Percentiles rank a stretch among this genome's conserved stretches.
Evolutionary conservation across 2,888 invertebrate genomes (phyloP).

Genomic region (Monoplex corrugatus): DNA sequence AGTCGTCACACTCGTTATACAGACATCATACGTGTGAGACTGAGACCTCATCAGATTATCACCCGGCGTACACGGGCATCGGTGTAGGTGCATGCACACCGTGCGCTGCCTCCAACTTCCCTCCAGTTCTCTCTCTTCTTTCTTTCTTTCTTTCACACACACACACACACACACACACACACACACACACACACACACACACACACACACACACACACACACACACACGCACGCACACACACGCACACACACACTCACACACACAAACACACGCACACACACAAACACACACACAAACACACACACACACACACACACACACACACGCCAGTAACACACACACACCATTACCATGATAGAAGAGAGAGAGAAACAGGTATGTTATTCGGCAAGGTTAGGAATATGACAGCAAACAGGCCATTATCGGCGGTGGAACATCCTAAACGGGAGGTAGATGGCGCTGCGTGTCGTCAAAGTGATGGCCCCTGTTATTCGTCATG

Average conservation of each 20-base stretch:
- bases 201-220: not conserved
- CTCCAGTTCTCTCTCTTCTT: not conserved
- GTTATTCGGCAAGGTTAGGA: not conserved
- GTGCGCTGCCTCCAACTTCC: too few species aligned
- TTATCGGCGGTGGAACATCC: not conserved
- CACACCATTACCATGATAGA: not conserved
- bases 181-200: not conserved
- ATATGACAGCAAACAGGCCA: slow-evolving; percentile 12
- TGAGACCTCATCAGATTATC: too few species aligned
- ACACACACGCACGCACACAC: slow-evolving; percentile 1
- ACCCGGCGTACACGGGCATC: too few species aligned
- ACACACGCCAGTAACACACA: not conserved
- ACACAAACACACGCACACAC: not conserved
- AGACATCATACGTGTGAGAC: too few species aligned
- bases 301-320: not conserved
- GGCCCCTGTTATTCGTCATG: slow-evolving; percentile 1
- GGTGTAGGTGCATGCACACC: too few species aligned
- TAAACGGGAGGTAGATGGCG: not conserved
- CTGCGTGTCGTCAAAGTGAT: slow-evolving; percentile 5
- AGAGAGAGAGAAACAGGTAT: not conserved
- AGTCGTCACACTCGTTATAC: too few species aligned
- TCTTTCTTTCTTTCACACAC: not conserved
- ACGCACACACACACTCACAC: slow-evolving; percentile 28
- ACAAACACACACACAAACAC: not conserved
- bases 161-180: not conserved